Evolutionary conservation across 2,113 vertebrate species (phyloP), one percentile per base, ranked within the genome.

Genomic region (Poicephalus meyeri): DNA sequence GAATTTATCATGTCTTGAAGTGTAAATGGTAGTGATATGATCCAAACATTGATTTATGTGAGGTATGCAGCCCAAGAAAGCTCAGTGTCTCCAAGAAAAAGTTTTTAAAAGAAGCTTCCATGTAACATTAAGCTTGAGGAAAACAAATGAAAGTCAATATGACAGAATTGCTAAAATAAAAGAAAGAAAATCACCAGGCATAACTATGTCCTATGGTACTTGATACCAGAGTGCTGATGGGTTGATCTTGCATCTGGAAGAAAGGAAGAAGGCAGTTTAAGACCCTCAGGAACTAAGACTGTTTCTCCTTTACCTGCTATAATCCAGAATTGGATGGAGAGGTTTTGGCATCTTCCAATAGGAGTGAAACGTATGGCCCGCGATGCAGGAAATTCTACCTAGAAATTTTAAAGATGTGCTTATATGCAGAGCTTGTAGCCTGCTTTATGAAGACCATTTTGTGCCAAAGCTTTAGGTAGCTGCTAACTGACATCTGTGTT

Each of bases 281-380:
- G 10, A 37, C 33, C 18, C n/a, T 16, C 31, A 61, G 25, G n/a
- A 78, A 28, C 12, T 28, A 35, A 16, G 21, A 35, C 35, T 29
- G 6, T 80, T 73, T 68, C 66, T 82, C 7, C 16, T 29, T 55
- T 72, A 66, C 7, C 28, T 6, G 3, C 10, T 66, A 8, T 42
- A 53, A 53, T 9, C 13, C 23, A n/a, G 52, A 82, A 77, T 1
- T 15, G 13, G 23, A 77, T n/a, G 37, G 39, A 72, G 29, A 52
- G 8, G 11, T 86, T 78, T 82, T 17, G 35, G 8, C 12, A 31
- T 55, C 19, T 72, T 90, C 23, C 72, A 20, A 31, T 13, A 21
- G 7, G 13, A 10, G 11, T 24, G 46, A 42, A 7, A 31, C 0
- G 0, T 28, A 39, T 0, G 1, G 41, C 23, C 26, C 14, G 18